Base-by-base conservation (phyloP, 2,113 vertebrate genomes). In the Dendropsophus ebraccatus region DNA sequence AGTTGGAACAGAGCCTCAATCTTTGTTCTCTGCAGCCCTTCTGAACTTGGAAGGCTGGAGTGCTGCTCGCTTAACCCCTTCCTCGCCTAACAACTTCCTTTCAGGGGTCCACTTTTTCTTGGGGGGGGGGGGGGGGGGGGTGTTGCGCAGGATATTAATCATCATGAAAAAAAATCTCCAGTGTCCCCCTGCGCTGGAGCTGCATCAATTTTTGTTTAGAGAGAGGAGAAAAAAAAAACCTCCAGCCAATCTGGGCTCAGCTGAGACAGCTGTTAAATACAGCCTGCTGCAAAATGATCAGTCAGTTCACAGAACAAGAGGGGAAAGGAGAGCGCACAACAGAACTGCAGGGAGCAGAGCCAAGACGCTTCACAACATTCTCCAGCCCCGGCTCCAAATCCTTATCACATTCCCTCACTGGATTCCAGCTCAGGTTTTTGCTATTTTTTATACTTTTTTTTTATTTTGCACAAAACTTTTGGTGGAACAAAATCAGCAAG, bases 201-300 rank as follows among this genome's bases (percentile, higher is more conserved):
- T 84, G 28, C 75, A 81, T 79, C 58, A 84, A 65, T 62, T 60
- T 81, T 30, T 81, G 74, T 52, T 76, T 77, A 77, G 49, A 76
- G 73, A 47, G 23, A 45, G 62, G 10, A 54, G 50, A 3, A 50
- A 19, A 58, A 56, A 14, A 54, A 16, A 25, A 28, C 19, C 28
- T 28, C 19, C 72, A 88, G 83, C 87, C 87, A 86, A 88, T 88
- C 70, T 28, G 17, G n/a, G 50, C 37, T n/a, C 23, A 70, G 85
- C 72, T 41, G 52, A 81, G 32, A 69, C 84, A 88, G 81, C 82
- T 88, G 58, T 87, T 85, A 85, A 62, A 88, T 80, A 82, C 67
- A 76, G 67, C 67, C 19, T 41, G 1, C 23, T 4, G 37, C 80
- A 45, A 23, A 70, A 79, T 67, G 60, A 85, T 32, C 83, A 76